Conservation (phyloP, 2,797 vertebrate genomes). For the Epinephelus coioides region DNA sequence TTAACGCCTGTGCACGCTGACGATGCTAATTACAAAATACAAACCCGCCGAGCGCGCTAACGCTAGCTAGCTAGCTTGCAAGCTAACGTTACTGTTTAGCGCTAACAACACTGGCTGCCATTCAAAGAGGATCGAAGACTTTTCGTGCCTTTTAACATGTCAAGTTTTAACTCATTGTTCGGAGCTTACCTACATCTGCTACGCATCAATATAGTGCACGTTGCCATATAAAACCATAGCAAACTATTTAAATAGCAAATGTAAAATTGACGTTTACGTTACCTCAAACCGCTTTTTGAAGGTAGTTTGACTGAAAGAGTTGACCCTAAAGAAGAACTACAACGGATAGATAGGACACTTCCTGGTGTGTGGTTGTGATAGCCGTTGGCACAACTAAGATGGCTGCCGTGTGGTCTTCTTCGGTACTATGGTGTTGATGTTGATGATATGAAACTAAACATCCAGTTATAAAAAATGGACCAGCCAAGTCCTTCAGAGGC, state of each 20-base stretch:
- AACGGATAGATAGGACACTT: slow-evolving; percentile 70
- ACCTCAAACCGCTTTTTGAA: slow-evolving; percentile 75
- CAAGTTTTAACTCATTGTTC: slow-evolving; percentile 21
- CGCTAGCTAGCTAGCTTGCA: slow-evolving; percentile 44
- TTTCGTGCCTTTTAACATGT: slow-evolving; percentile 19
- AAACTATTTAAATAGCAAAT: background rate
- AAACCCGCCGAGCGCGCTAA: slow-evolving; percentile 54
- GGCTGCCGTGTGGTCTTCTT: slow-evolving; percentile 58
- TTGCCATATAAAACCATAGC: rapidly evolving
- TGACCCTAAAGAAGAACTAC: slow-evolving; percentile 71
- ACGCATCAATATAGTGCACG: rapidly evolving
- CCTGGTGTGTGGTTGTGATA: slow-evolving; percentile 44
- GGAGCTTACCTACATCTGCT: background rate
- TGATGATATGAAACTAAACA: background rate
- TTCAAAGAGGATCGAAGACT: slow-evolving; percentile 62
- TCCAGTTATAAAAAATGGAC: background rate
- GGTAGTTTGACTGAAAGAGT: slow-evolving; percentile 78
- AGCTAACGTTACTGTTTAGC: slow-evolving; percentile 40
- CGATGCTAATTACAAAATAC: background rate
- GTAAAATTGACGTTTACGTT: slow-evolving; percentile 41
- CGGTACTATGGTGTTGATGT: background rate
- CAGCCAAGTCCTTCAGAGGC: rapidly evolving
- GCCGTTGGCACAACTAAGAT: slow-evolving; percentile 73
- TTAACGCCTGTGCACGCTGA: background rate
- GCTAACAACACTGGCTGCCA: slow-evolving; percentile 77